Evolutionary conservation across 2,888 invertebrate species (phyloP).

Genomic region (Pristionchus exspectatus): DNA sequence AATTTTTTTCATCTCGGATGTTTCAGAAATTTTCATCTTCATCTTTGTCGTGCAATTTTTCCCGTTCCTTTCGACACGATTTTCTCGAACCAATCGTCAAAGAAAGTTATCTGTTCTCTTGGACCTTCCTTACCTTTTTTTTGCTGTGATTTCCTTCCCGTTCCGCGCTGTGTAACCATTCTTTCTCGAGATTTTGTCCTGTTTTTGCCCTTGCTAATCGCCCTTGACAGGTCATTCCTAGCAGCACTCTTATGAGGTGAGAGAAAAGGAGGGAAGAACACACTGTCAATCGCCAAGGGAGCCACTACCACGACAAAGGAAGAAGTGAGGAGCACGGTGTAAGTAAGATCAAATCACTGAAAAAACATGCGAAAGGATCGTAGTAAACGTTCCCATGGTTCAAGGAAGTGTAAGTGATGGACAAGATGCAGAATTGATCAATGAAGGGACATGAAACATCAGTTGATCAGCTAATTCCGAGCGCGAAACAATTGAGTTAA

Average conservation of each 20-base stretch:
- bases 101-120: no score
- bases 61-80: no score
- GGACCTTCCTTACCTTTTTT: not conserved
- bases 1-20: no score
- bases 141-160: not conserved
- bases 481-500: no score
- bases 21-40: no score
- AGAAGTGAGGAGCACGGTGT: not conserved
- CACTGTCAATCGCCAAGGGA: slow-evolving; percentile 1
- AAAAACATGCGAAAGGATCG: not conserved
- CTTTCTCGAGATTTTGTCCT: not conserved
- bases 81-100: no score
- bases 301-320: not conserved
- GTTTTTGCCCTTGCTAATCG: not conserved
- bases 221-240: slow-evolving; percentile 35
- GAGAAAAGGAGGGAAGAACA: not conserved
- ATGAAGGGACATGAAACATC: not conserved
- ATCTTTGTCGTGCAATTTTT: no score
- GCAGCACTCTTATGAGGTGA: slow-evolving; percentile 4
- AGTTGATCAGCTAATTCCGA: no score
- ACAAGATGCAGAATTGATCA: not conserved
- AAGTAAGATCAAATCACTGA: not conserved
- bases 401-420: not conserved
- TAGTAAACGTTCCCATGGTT: no score
- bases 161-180: not conserved